Evolutionary conservation across 2,888 invertebrate genomes (phyloP).

Genomic region (Xylota sylvarum): DNA sequence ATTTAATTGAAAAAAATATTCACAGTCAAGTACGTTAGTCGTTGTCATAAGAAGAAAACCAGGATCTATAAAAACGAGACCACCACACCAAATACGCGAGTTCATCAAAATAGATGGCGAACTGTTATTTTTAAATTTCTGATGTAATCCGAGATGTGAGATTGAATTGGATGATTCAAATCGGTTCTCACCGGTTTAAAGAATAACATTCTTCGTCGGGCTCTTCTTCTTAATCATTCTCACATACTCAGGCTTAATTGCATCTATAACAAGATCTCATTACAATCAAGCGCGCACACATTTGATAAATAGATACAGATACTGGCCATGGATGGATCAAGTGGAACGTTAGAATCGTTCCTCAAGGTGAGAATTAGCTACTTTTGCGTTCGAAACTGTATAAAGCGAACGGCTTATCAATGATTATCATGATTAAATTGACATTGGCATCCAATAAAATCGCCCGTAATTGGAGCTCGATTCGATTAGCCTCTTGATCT

Average conservation of each 20-base stretch:
- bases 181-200: slow-evolving; percentile 58
- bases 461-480: slow-evolving; percentile 39
- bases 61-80: slow-evolving; percentile 37
- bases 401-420: slow-evolving; percentile 62
- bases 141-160: slow-evolving; percentile 43
- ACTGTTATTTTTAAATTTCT: slow-evolving; percentile 68
- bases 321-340: slow-evolving; percentile 43
- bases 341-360: slow-evolving; percentile 73
- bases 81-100: slow-evolving; percentile 45
- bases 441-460: slow-evolving; percentile 73
- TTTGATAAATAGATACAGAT: slow-evolving; percentile 57
- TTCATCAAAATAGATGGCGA: slow-evolving; percentile 27
- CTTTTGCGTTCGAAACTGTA: slow-evolving; percentile 42
- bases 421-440: slow-evolving; percentile 71
- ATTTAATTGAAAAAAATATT: slow-evolving; percentile 54
- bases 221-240: slow-evolving; percentile 67
- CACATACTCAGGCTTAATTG: slow-evolving; percentile 66
- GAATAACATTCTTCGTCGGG: neutral
- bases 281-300: slow-evolving; percentile 67
- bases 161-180: slow-evolving; percentile 48
- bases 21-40: slow-evolving; percentile 51
- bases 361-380: slow-evolving; percentile 67
- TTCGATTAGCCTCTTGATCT: slow-evolving; percentile 70
- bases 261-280: slow-evolving; percentile 75
- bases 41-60: slow-evolving; percentile 26